Percentiles rank a stretch among this genome's conserved stretches.
Conservation (phyloP, 2,797 vertebrate species). For the Distichodus sexfasciatus region DNA sequence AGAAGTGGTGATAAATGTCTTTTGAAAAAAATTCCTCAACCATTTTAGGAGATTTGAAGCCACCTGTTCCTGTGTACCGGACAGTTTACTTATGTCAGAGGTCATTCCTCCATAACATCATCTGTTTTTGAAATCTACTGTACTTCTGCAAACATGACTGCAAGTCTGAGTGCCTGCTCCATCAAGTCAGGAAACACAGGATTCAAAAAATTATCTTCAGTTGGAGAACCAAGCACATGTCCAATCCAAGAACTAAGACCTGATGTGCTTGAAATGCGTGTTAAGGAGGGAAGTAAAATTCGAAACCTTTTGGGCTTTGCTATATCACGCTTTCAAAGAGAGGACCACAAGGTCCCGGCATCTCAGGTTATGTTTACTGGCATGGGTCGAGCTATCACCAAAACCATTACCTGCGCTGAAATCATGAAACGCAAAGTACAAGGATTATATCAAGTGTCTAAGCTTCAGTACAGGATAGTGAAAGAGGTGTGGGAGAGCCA, state of each 20-base stretch:
- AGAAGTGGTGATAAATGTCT: neutral
- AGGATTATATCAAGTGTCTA: slow-evolving; percentile 89
- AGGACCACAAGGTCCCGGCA: slow-evolving; percentile 52
- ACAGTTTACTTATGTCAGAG: slow-evolving; percentile 3
- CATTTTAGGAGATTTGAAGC: neutral
- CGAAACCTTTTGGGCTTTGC: slow-evolving; percentile 88
- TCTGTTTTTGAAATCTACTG: slow-evolving; percentile 42
- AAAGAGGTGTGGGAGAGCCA: slow-evolving; percentile 83
- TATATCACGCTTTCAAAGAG: slow-evolving; percentile 78
- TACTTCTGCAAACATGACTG: slow-evolving; percentile 26
- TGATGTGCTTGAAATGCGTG: slow-evolving; percentile 83
- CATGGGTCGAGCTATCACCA: slow-evolving; percentile 85
- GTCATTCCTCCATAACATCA: slow-evolving; percentile 3
- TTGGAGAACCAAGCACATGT: slow-evolving; percentile 70
- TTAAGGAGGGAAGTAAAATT: slow-evolving; percentile 95
- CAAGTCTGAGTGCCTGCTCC: slow-evolving; percentile 9
- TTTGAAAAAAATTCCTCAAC: neutral
- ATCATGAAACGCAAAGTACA: slow-evolving; percentile 86
- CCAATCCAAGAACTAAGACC: slow-evolving; percentile 78
- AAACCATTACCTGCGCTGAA: slow-evolving; percentile 92
- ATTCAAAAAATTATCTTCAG: slow-evolving; percentile 79
- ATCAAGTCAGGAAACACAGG: slow-evolving; percentile 68
- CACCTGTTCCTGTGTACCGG: neutral
- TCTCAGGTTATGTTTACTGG: slow-evolving; percentile 88
- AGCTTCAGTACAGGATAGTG: slow-evolving; percentile 81